phyloP scores from a whole-genome alignment of 2,797 vertebrate species.

The Percopsis omiscomaycus region DNA sequence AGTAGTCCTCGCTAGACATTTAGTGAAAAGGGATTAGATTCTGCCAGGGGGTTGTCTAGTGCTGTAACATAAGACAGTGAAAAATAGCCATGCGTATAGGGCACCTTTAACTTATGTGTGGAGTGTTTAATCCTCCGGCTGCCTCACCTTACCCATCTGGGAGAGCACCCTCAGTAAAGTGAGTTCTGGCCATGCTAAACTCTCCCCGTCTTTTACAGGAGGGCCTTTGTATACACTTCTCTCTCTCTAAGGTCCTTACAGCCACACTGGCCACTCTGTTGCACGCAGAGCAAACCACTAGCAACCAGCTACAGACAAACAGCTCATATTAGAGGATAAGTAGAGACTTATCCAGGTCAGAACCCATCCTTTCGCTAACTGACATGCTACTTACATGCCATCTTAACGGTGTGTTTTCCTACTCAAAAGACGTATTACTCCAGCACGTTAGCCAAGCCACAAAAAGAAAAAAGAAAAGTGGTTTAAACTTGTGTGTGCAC shows the following conservation, averaged over 20 bases:
- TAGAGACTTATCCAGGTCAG: slow-evolving; percentile 32
- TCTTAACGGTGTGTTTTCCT: slow-evolving; percentile 43
- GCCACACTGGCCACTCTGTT: slow-evolving; percentile 61
- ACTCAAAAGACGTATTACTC: slow-evolving; percentile 37
- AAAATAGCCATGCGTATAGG: slow-evolving; percentile 8
- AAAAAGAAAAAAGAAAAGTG: slow-evolving; percentile 22
- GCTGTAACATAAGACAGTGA: too few species aligned
- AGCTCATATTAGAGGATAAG: slow-evolving; percentile 26
- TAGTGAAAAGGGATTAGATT: too few species aligned
- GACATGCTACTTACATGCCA: slow-evolving; percentile 41
- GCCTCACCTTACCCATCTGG: slow-evolving; percentile 17
- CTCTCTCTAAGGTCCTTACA: slow-evolving; percentile 25
- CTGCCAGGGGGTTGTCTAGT: too few species aligned
- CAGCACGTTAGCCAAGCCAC: slow-evolving; percentile 13
- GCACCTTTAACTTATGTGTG: neutral
- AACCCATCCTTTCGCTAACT: slow-evolving; percentile 33
- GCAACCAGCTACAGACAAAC: slow-evolving; percentile 26
- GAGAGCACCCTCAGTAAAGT: slow-evolving; percentile 23
- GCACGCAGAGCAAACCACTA: slow-evolving; percentile 43
- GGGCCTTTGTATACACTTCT: slow-evolving; percentile 54
- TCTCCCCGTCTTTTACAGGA: slow-evolving; percentile 51
- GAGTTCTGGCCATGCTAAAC: slow-evolving; percentile 31
- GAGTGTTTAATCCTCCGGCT: slow-evolving; percentile 1
- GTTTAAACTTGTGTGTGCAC: slow-evolving; percentile 24
- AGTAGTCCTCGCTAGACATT: neutral